A percentile compares a stretch with the other conserved stretches of the same genome.
These are phyloP conservation scores for Monopterus albus DNA, from an alignment of 2,113 vertebrate species.

Conservation along the genomic window DNA sequence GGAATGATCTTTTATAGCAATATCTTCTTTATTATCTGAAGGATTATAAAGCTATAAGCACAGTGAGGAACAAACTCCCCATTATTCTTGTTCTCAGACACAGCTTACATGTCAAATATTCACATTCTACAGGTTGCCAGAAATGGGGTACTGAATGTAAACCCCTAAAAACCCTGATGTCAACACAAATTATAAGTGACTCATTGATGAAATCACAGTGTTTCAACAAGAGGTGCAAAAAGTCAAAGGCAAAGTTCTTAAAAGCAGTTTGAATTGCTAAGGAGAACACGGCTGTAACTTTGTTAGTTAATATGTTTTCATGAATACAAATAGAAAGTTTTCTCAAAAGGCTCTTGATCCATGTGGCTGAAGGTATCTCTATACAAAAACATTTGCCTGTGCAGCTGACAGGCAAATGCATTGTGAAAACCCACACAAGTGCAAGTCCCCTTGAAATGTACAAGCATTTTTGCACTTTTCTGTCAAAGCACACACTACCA, in stretches of 20 bases:
- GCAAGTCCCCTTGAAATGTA: constrained; percentile 45
- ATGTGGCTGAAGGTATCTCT: neutral
- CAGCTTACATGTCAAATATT: constrained; percentile 51
- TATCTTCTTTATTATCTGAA: constrained; percentile 14
- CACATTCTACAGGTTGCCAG: constrained; percentile 34
- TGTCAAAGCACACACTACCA: constrained; percentile 16
- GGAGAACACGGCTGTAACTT: constrained; percentile 25
- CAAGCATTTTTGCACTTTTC: constrained; percentile 55
- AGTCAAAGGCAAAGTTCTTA: constrained; percentile 11
- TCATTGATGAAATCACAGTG: neutral
- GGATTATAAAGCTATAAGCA: constrained; percentile 37
- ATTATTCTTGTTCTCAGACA: constrained; percentile 39
- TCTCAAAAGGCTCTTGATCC: neutral
- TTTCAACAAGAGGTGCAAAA: neutral
- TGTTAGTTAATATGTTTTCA: no score
- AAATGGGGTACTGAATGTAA: constrained; percentile 48
- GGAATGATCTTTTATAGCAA: neutral
- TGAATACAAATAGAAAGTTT: neutral
- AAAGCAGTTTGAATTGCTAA: no score
- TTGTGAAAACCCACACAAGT: constrained; percentile 44
- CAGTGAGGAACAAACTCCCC: constrained; percentile 19
- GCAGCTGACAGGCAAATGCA: constrained; percentile 22
- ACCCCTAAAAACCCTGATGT: constrained; percentile 25
- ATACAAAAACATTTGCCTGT: neutral
- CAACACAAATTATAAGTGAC: constrained; percentile 36